These are phyloP conservation scores for Tineola bisselliella DNA, from an alignment of 2,888 invertebrate species.

Conservation along the genomic window DNA sequence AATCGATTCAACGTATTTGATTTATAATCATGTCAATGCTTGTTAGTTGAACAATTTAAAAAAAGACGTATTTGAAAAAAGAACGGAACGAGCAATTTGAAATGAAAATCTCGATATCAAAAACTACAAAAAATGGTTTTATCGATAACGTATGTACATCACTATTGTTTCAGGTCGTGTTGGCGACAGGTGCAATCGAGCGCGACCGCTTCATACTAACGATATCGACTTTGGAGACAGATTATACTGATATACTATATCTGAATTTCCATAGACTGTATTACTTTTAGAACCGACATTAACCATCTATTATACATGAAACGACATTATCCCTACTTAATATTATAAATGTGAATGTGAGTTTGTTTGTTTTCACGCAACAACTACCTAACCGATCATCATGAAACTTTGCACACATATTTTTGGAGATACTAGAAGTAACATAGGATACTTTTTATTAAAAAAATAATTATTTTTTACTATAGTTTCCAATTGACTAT, in stretches of 20 bases:
- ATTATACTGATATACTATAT: conserved; percentile 1
- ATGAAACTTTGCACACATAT: too few relatives aligned
- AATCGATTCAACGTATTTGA: too few relatives aligned
- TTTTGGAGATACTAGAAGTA: too few relatives aligned
- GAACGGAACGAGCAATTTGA: conserved; percentile 24
- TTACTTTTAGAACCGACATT: not conserved
- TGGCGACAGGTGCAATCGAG: conserved; percentile 48
- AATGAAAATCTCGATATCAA: not conserved
- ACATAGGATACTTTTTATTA: too few relatives aligned
- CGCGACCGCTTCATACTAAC: conserved; percentile 23
- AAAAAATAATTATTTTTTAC: too few relatives aligned
- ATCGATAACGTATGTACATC: conserved; percentile 22
- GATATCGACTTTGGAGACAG: conserved; percentile 14
- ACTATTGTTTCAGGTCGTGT: conserved; percentile 18
- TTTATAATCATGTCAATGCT: too few relatives aligned
- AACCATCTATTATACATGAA: not conserved
- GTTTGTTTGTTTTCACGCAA: too few relatives aligned
- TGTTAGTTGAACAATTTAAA: not conserved
- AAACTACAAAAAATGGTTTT: not conserved
- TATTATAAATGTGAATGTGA: too few relatives aligned
- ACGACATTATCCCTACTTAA: too few relatives aligned
- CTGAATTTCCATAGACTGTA: not conserved
- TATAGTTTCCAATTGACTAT: too few relatives aligned
- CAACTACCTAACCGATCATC: too few relatives aligned
- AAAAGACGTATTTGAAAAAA: conserved; percentile 14